Percentiles rank a stretch among this genome's conserved stretches.
phyloP scores from a whole-genome alignment of 1,140 invertebrate species.

The Ladona fulva region DNA sequence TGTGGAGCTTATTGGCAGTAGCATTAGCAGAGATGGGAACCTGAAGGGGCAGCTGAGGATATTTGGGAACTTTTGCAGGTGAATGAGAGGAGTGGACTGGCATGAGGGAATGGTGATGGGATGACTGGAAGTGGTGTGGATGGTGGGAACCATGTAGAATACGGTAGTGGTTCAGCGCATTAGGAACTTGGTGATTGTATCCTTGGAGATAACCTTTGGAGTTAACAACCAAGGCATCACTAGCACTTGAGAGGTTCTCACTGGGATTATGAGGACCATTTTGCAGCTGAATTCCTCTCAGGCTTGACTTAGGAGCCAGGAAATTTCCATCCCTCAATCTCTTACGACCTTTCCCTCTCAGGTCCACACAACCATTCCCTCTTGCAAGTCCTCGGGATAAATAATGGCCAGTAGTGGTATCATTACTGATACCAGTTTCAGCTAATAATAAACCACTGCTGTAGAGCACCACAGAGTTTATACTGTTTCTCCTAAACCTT shows the following conservation, averaged over 20 bases:
- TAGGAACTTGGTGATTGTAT: background rate
- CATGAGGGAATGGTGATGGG: background rate
- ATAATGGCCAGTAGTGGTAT: background rate
- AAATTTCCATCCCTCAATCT: background rate
- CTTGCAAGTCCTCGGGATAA: background rate
- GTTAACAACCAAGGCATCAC: background rate
- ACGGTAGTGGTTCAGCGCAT: background rate
- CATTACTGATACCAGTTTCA: background rate
- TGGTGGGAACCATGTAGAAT: background rate
- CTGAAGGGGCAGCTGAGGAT: background rate
- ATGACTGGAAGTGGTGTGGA: background rate
- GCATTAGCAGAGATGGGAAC: background rate
- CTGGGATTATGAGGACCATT: background rate
- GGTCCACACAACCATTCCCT: background rate
- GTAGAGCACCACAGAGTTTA: conserved; percentile 36
- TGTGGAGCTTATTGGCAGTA: background rate
- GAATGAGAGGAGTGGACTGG: background rate
- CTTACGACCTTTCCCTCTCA: background rate
- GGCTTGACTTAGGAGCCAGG: background rate
- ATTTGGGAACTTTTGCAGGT: background rate
- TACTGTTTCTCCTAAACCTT: conserved; percentile 37
- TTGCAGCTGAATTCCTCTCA: background rate
- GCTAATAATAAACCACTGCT: conserved; percentile 25
- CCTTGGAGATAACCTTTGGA: background rate
- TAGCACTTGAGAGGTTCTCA: background rate